phyloP scores from a whole-genome alignment of 2,113 vertebrate genomes.

The Deroptyus accipitrinus region DNA sequence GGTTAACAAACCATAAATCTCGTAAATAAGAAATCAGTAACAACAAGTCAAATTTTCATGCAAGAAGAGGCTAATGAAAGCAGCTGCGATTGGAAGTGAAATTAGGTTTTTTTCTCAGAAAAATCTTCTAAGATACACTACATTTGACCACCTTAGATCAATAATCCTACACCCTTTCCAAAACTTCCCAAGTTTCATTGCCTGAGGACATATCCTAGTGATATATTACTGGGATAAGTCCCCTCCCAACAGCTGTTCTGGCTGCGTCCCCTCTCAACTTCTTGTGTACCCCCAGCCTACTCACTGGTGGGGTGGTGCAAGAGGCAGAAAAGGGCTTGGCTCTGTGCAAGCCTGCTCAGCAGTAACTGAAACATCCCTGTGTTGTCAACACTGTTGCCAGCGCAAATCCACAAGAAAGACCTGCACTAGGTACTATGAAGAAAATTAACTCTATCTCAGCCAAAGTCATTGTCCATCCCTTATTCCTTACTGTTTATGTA shows the following conservation, averaged over 20 bases:
- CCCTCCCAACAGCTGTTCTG: background rate
- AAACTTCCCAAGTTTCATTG: background rate
- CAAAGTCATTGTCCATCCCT: background rate
- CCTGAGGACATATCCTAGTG: background rate
- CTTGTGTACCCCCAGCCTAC: background rate
- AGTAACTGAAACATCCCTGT: background rate
- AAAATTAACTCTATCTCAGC: background rate
- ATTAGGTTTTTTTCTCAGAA: background rate
- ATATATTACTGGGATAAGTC: background rate
- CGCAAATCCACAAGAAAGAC: background rate
- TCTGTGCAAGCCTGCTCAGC: background rate
- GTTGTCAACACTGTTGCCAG: background rate
- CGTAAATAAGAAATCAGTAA: background rate
- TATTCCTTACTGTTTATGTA: background rate
- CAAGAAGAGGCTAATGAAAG: background rate
- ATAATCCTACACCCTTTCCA: background rate
- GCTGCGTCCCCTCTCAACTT: background rate
- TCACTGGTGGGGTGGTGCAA: background rate
- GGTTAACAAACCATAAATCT: background rate
- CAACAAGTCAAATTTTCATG: background rate
- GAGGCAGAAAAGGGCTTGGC: background rate
- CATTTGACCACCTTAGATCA: background rate
- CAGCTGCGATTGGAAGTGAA: background rate
- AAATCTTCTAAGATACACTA: background rate
- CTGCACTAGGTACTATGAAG: background rate